These are phyloP conservation scores for Carlito syrichta DNA, from an alignment of 2,113 vertebrate genomes.

Conservation along the genomic window DNA sequence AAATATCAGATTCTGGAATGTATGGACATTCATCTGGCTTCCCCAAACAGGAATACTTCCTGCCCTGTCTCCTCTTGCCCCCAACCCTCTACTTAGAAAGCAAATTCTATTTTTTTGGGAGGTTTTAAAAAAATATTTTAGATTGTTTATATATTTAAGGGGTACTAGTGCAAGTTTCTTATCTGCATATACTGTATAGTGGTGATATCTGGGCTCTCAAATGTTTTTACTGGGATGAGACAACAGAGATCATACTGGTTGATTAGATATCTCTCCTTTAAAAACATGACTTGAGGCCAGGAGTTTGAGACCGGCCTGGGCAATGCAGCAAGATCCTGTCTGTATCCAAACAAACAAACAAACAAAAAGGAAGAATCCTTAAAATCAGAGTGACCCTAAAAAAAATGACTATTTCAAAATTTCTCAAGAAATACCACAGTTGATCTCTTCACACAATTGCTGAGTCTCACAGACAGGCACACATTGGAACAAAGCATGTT, in stretches of 20 bases:
- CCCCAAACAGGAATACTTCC: neutral
- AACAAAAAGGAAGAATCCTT: neutral
- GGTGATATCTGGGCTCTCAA: too few species aligned
- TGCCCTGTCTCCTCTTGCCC: neutral
- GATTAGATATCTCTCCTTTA: neutral
- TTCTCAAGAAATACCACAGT: neutral
- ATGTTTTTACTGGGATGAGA: neutral
- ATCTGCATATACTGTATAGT: too few species aligned
- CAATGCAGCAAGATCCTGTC: too few species aligned
- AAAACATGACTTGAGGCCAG: too few species aligned
- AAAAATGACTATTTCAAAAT: neutral
- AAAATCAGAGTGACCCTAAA: neutral
- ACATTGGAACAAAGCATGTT: rapidly evolving
- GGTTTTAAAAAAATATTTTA: too few species aligned
- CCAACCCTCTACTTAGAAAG: neutral
- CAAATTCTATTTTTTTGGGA: too few species aligned
- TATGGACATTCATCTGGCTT: neutral
- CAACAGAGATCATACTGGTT: neutral
- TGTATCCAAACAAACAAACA: too few species aligned
- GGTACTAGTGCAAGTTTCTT: too few species aligned
- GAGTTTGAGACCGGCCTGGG: too few species aligned
- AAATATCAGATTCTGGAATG: neutral
- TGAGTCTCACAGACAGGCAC: neutral
- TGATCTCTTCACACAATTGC: neutral
- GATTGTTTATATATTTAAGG: too few species aligned